Conservation (phyloP, 1,140 invertebrate species). For the Pemphigus obesinymphae region DNA sequence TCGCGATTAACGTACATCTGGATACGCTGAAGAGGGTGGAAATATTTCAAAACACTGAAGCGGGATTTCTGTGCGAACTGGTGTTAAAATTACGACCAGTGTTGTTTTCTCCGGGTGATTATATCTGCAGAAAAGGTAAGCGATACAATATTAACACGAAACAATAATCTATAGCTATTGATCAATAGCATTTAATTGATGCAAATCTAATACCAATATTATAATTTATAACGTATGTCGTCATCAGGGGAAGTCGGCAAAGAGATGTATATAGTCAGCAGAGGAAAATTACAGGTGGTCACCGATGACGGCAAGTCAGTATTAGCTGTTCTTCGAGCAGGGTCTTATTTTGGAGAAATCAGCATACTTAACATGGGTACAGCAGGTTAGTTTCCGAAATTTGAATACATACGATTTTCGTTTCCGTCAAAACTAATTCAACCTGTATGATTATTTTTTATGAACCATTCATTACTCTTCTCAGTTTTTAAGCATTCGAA, state of each 20-base stretch:
- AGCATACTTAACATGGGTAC: constrained; percentile 99
- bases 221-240: not conserved
- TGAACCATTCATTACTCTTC: too few relatives aligned
- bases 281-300: constrained; percentile 92
- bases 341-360: constrained; percentile 99
- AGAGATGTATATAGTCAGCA: constrained; percentile 98
- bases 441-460: too few relatives aligned
- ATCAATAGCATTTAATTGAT: too few relatives aligned
- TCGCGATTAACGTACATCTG: constrained; percentile 97
- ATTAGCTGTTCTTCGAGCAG: constrained; percentile 90
- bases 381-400: constrained; percentile 93
- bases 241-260: constrained; percentile 91
- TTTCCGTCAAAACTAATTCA: too few relatives aligned
- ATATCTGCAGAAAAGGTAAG: constrained; percentile 98
- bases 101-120: constrained; percentile 95
- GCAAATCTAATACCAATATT: too few relatives aligned
- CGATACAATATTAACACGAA: too few relatives aligned
- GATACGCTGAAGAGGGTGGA: constrained; percentile 96
- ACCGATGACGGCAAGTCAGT: constrained; percentile 96
- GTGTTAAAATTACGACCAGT: constrained; percentile 90
- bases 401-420: too few relatives aligned
- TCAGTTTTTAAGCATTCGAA: too few relatives aligned
- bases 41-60: constrained; percentile 98
- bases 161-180: too few relatives aligned
- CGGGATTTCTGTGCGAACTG: constrained; percentile 95